Conservation (phyloP, 2,888 invertebrate species). For the Chymomyza fuscimana region DNA sequence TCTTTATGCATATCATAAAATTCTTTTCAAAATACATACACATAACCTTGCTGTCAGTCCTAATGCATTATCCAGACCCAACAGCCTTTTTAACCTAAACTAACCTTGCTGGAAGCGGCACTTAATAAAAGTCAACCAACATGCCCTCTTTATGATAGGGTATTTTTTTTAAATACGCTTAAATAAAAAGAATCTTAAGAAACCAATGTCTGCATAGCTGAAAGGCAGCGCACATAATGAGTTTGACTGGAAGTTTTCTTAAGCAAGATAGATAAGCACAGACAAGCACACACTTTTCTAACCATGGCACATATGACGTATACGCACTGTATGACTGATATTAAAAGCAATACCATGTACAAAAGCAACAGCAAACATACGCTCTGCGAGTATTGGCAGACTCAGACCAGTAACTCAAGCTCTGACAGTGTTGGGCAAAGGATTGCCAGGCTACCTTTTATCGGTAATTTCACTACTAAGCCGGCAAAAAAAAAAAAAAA, state of each 20-base stretch:
- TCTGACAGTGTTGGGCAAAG: not conserved
- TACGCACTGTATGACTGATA: constrained; percentile 39
- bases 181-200: not conserved
- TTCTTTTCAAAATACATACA: too few species aligned
- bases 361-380: constrained; percentile 27
- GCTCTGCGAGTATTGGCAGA: not conserved
- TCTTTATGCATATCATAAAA: too few species aligned
- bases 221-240: not conserved
- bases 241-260: not conserved
- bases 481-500: constrained; percentile 28
- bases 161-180: not conserved
- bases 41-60: too few species aligned
- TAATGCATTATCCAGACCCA: too few species aligned
- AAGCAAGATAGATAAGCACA: not conserved
- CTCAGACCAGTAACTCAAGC: not conserved
- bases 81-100: too few species aligned
- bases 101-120: too few species aligned
- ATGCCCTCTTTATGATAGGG: not conserved
- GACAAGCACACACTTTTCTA: not conserved
- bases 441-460: constrained; percentile 39
- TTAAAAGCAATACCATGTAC: constrained; percentile 45
- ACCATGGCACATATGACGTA: constrained; percentile 34
- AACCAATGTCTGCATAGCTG: not conserved
- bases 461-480: constrained; percentile 55
- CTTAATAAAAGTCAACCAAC: too few species aligned